phyloP scores from a whole-genome alignment of 2,888 invertebrate species.

The Onthophagus sagittarius region DNA sequence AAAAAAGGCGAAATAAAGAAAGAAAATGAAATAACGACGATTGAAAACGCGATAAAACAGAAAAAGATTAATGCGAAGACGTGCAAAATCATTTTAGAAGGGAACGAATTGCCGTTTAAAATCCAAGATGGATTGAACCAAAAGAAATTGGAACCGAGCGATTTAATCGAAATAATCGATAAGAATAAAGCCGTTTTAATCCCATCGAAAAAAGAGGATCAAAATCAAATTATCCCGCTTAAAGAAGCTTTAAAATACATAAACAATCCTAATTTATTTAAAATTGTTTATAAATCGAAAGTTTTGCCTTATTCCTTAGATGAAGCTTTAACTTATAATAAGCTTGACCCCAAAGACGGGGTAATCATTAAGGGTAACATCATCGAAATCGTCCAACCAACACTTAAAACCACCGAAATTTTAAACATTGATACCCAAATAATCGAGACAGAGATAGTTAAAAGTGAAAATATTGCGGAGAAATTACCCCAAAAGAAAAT shows the following conservation, averaged over 20 bases:
- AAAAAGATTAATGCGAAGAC: conserved; percentile 60
- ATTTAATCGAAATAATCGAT: conserved; percentile 63
- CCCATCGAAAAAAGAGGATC: not conserved
- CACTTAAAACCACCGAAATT: conserved; percentile 20
- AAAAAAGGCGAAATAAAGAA: conserved; percentile 33
- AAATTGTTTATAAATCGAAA: conserved; percentile 58
- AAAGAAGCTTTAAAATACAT: conserved; percentile 51
- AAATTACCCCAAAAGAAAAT: conserved; percentile 13
- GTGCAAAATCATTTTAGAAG: conserved; percentile 57
- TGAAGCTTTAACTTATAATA: conserved; percentile 67
- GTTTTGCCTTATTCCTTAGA: conserved; percentile 62
- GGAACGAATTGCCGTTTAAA: conserved; percentile 59
- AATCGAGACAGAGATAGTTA: conserved; percentile 6
- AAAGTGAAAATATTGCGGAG: conserved; percentile 16
- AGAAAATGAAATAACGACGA: conserved; percentile 16
- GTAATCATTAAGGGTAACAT: conserved; percentile 65
- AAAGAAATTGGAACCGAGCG: conserved; percentile 63
- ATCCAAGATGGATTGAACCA: conserved; percentile 69
- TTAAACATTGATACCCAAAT: conserved; percentile 8
- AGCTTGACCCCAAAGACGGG: conserved; percentile 62
- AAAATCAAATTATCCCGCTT: conserved; percentile 12
- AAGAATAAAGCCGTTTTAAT: conserved; percentile 60
- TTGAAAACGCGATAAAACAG: conserved; percentile 57
- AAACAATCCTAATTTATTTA: conserved; percentile 21
- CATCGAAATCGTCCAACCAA: conserved; percentile 54